Evolutionary conservation across 2,113 vertebrate species (phyloP).

Genomic region (Poecilia latipinna): DNA sequence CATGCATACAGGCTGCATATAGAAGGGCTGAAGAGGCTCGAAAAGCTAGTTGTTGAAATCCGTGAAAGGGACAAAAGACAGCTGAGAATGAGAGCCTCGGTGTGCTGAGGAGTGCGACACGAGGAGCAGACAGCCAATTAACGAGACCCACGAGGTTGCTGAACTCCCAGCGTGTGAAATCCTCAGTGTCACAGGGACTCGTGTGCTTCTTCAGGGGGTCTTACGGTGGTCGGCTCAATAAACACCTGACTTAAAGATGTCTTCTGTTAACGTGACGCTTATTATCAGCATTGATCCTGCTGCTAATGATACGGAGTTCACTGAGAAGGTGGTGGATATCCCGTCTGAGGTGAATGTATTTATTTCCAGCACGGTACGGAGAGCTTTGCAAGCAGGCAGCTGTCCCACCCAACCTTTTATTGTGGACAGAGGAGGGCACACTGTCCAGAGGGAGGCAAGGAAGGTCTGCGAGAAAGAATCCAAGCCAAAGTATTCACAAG

Average conservation of each 20-base stretch:
- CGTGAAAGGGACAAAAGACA: constrained; percentile 38
- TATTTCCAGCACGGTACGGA: constrained; percentile 11
- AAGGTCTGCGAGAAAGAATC: constrained; percentile 24
- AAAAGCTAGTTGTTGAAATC: constrained; percentile 7
- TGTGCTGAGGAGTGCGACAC: constrained; percentile 14
- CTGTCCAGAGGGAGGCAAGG: constrained; percentile 24
- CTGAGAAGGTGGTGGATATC: constrained; percentile 8
- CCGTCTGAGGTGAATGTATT: constrained; percentile 14
- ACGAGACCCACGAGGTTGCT: constrained; percentile 2
- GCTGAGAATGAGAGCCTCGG: constrained; percentile 46
- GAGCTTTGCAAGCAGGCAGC: constrained; percentile 33
- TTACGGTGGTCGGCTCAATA: constrained; percentile 40
- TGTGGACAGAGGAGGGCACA: constrained; percentile 22
- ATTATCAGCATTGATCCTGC: constrained; percentile 1
- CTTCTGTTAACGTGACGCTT: constrained; percentile 7
- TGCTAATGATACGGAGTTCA: background rate
- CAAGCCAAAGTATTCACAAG: constrained; percentile 55
- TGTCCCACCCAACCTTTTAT: constrained; percentile 27
- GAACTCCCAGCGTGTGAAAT: constrained; percentile 26
- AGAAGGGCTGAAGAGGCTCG: background rate
- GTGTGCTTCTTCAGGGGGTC: constrained; percentile 40
- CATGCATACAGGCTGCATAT: background rate
- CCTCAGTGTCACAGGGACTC: constrained; percentile 22
- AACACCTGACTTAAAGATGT: constrained; percentile 30
- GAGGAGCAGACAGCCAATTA: constrained; percentile 26